A percentile compares a stretch with the other conserved stretches of the same genome.
phyloP scores from a whole-genome alignment of 2,888 invertebrate species.

The Physocephala rufipes region DNA sequence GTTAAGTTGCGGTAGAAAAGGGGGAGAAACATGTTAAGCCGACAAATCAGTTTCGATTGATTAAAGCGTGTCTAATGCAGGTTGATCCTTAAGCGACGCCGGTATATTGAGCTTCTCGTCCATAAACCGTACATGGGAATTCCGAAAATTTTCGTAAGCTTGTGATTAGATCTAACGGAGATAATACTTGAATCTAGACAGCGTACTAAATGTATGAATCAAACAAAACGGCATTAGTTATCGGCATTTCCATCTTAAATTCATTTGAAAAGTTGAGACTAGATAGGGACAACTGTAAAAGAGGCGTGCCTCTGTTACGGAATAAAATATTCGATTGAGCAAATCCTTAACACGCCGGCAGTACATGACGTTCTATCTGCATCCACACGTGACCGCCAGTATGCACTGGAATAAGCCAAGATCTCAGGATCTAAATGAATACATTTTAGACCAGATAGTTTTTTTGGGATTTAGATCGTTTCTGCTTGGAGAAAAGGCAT shows the following conservation, averaged over 20 bases:
- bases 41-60: slow-evolving; percentile 65
- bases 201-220: slow-evolving; percentile 53
- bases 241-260: not conserved
- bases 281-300: not conserved
- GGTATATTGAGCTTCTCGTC: slow-evolving; percentile 45
- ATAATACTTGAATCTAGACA: slow-evolving; percentile 47
- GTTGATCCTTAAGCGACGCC: slow-evolving; percentile 46
- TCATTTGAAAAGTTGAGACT: slow-evolving; percentile 1
- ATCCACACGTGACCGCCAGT: slow-evolving; percentile 19
- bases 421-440: not conserved
- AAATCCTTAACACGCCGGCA: slow-evolving; percentile 50
- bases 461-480: too few relatives aligned
- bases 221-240: slow-evolving; percentile 37
- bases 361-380: not conserved
- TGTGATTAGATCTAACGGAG: slow-evolving; percentile 8
- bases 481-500: too few relatives aligned
- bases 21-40: slow-evolving; percentile 58
- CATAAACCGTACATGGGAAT: slow-evolving; percentile 25
- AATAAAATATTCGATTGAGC: slow-evolving; percentile 51
- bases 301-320: slow-evolving; percentile 43
- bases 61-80: slow-evolving; percentile 56
- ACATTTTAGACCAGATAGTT: too few relatives aligned
- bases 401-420: not conserved
- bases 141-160: slow-evolving; percentile 17
- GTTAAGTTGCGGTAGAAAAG: not conserved